A percentile compares a stretch with the other conserved stretches of the same genome.
phyloP scores from a whole-genome alignment of 2,113 vertebrate species.

The Telmatochromis bifrenatus region DNA sequence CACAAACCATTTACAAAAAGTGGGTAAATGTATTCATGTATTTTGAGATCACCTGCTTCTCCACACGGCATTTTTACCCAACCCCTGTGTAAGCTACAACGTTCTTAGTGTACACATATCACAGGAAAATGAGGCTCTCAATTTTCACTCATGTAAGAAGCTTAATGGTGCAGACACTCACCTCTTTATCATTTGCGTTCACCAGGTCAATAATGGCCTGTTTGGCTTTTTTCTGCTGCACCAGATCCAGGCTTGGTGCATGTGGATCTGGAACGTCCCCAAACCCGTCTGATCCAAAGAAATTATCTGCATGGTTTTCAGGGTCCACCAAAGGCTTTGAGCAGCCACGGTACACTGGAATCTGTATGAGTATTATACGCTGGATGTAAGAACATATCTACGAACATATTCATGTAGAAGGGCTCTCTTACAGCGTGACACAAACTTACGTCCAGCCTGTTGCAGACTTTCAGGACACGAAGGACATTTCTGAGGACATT shows the following conservation, averaged over 20 bases:
- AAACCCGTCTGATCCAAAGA: conserved; percentile 57
- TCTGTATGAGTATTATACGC: background rate
- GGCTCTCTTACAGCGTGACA: background rate
- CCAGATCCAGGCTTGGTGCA: background rate
- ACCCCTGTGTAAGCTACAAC: background rate
- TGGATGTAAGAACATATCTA: background rate
- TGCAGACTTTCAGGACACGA: conserved; percentile 63
- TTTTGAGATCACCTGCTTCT: background rate
- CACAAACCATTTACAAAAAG: background rate
- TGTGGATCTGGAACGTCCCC: conserved; percentile 45
- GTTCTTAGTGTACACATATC: background rate
- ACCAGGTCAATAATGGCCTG: conserved; percentile 52
- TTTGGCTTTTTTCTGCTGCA: conserved; percentile 51
- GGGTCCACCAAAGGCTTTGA: background rate
- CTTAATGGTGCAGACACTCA: background rate
- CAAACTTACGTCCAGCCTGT: background rate
- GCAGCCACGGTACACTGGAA: background rate
- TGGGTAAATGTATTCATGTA: fast-evolving
- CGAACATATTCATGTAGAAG: background rate
- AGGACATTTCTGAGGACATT: conserved; percentile 69
- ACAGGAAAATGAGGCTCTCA: background rate
- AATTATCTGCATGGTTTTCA: background rate
- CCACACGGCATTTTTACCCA: background rate
- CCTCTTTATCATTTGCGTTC: conserved; percentile 60
- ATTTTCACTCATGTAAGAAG: background rate